Base-by-base conservation (phyloP, 2,888 invertebrate genomes). In the Drosophila helvetica region DNA sequence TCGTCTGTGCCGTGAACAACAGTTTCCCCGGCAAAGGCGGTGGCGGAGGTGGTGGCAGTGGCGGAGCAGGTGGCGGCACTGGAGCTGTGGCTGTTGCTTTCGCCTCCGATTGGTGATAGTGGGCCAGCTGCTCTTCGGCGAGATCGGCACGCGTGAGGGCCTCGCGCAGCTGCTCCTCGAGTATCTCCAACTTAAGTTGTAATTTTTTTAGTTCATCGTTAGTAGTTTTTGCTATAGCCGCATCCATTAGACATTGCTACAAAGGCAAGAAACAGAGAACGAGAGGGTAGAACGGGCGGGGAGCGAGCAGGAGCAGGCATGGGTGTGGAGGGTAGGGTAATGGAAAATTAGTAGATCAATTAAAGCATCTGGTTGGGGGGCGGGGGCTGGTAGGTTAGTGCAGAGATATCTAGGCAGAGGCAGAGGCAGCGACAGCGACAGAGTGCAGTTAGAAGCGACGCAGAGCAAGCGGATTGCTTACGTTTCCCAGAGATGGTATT, bases 131-230 rank as follows among this genome's bases (percentile, higher is more conserved):
- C 67, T 90, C 90, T 88, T 94, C 94, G 54, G 94, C 94, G 51
- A 91, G 90, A 75, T 93, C 93, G 42, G 94, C 94, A 63, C 93
- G 92, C 62, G 93, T 90, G 53, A 92, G 80, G 9, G 93, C 93
- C 74, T 92, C 91, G 47, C 92, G 92, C 65, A 94, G 89, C 75
- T 94, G 93, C 43, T 93, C 93, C 86, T 94, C 94, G 7, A 93
- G 92, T 54, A 94, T 90, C 79, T 93, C 93, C 72, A 94, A 88
- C 90, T 93, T 93, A 80, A 94, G 92, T 85, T 94, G 93, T 70
- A 94, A 92, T 65, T 93, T 92, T 88, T 94, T 93, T 82, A 93
- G 92, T 89, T 93, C 93, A 56, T 93, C 93, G 89, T 91, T 92
- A 91, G 91, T 91, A 90, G 86, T 90, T 90, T 91, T 92, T 88